Base-by-base conservation (phyloP, 1,140 invertebrate genomes). In the Danaus plexippus region DNA sequence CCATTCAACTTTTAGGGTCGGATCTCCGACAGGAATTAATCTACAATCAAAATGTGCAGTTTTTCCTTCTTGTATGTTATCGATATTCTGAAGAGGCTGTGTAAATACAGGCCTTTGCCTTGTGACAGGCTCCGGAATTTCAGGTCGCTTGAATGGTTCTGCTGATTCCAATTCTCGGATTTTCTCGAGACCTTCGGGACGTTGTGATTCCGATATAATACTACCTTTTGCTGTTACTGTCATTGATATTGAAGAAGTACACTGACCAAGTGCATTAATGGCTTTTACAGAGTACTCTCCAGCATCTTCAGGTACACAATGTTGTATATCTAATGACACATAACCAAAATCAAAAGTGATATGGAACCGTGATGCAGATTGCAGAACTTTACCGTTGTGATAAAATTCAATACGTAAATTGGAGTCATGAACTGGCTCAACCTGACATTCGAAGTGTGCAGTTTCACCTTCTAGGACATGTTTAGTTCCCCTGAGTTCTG, bases 21-120 rank as follows among this genome's bases (percentile, higher is more conserved):
- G 96, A 89, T 99, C 98, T 43, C 97, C 97, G 61, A 99, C 95
- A n/a, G 98, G 98, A 69, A 97, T 97, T n/a, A 99, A 89, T 45
- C 97, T 91, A 66, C 96, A 97, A 86, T 99, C 97, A 73, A 99
- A 97, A 89, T 98, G 96, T 52, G 96, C 96, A 32, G 94, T 95
- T 76, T 98, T 92, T 52, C 94, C 94, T 88, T 99, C 98, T 61
- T 92, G 91, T 54, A 98, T 93, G 54, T 90, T 91, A 69, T 97
- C 95, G 63, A 97, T 93, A 73, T 97, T 98, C 75, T 97, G 94
- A 32, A 98, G 86, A 1, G 97, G 96, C 73, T 96, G 94, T n/a
- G 96, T 98, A 69, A 98, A 98, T 9, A 97, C 95, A 11, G 97
- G 97, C 54, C 96, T 90, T 85, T 98, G 96, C 73, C 94, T 92